Evolutionary conservation across 2,797 vertebrate genomes (phyloP).

Genomic region (Chelon auratus): DNA sequence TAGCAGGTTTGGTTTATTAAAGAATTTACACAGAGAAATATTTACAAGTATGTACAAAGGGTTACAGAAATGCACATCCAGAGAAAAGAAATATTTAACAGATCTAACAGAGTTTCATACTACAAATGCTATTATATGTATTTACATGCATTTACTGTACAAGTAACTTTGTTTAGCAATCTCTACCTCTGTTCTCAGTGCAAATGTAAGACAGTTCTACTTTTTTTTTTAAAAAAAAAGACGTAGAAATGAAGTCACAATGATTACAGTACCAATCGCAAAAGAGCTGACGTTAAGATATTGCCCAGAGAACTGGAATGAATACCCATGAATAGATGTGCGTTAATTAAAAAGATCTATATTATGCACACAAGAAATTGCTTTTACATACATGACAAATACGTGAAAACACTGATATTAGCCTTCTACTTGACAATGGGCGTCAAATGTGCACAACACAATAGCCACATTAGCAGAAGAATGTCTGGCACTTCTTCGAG

Average conservation of each 20-base stretch:
- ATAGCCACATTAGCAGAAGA: conserved; percentile 2
- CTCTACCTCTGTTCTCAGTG: conserved; percentile 63
- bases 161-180: conserved; percentile 53
- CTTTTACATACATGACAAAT: conserved; percentile 13
- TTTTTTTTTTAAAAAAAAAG: conserved; percentile 17
- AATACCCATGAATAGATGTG: conserved; percentile 12
- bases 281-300: conserved; percentile 33
- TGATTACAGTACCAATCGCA: conserved; percentile 71
- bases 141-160: conserved; percentile 67
- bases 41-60: conserved; percentile 76
- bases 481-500: conserved; percentile 24
- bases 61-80: conserved; percentile 46
- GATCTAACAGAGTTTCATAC: conserved; percentile 19
- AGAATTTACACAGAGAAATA: conserved; percentile 63
- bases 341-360: conserved; percentile 9
- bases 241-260: conserved; percentile 59
- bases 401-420: conserved; percentile 8
- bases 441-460: background rate
- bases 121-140: conserved; percentile 44
- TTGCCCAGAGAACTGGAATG: conserved; percentile 42
- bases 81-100: conserved; percentile 42
- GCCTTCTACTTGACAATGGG: conserved; percentile 12
- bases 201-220: conserved; percentile 63
- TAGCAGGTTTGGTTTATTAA: conserved; percentile 67
- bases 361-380: conserved; percentile 11